Evolutionary conservation across 2,113 vertebrate species (phyloP).

Genomic region (Silurus glanis): DNA sequence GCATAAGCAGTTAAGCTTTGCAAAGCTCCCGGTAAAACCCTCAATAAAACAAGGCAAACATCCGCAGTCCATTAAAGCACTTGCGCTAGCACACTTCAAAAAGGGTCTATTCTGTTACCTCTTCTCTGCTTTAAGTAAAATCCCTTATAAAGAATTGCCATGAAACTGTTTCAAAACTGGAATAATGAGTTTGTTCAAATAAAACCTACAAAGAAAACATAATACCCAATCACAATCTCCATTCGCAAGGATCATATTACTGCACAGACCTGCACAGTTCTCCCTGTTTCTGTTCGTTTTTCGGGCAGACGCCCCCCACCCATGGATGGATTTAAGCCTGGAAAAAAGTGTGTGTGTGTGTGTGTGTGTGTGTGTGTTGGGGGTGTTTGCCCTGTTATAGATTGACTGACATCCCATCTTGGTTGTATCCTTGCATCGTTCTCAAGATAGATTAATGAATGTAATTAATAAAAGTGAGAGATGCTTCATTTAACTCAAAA

Average conservation of each 20-base stretch:
- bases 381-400: too few relatives aligned
- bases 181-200: not conserved
- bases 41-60: not conserved
- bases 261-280: too few relatives aligned
- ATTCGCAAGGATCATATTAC: not conserved
- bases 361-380: too few relatives aligned
- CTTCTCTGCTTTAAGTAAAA: not conserved
- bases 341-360: too few relatives aligned
- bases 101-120: not conserved
- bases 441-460: too few relatives aligned
- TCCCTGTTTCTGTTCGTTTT: too few relatives aligned
- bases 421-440: too few relatives aligned
- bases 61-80: conserved; percentile 1
- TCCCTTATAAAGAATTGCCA: not conserved
- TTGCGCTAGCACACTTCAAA: not conserved
- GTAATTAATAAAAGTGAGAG: too few relatives aligned
- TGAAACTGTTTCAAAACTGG: not conserved
- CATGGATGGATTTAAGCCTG: too few relatives aligned
- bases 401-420: too few relatives aligned
- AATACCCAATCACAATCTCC: not conserved
- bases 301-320: too few relatives aligned
- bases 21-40: not conserved
- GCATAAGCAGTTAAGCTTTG: not conserved
- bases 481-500: too few relatives aligned
- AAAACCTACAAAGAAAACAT: not conserved